Percentiles rank a stretch among this genome's conserved stretches.
Evolutionary conservation across 2,888 invertebrate genomes (phyloP).

Genomic region (Chydorus sphaericus): DNA sequence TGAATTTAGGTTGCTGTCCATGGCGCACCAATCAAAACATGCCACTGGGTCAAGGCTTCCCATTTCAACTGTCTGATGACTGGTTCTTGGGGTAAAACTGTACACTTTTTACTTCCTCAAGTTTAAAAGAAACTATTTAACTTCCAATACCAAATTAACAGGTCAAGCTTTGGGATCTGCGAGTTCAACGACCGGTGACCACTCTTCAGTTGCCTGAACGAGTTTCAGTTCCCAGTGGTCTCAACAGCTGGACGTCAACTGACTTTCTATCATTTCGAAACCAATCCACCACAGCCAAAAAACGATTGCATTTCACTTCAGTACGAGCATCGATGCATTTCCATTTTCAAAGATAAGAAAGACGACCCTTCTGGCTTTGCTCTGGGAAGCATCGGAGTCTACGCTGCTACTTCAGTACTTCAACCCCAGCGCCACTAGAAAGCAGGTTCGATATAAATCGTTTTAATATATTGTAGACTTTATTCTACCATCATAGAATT

Average conservation of each 20-base stretch:
- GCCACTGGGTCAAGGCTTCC: slow-evolving; percentile 92
- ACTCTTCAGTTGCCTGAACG: slow-evolving; percentile 80
- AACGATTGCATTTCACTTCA: slow-evolving; percentile 82
- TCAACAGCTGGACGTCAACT: slow-evolving; percentile 83
- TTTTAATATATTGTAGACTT: neutral
- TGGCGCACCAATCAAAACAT: slow-evolving; percentile 89
- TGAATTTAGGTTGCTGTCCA: slow-evolving; percentile 58
- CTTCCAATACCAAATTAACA: too few species aligned
- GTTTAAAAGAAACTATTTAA: too few species aligned
- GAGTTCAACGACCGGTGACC: slow-evolving; percentile 77
- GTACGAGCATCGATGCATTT: slow-evolving; percentile 88
- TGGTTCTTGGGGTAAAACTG: slow-evolving; percentile 95
- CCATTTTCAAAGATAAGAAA: slow-evolving; percentile 90
- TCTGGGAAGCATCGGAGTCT: slow-evolving; percentile 87
- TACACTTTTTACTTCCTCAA: too few species aligned
- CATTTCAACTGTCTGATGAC: slow-evolving; percentile 97
- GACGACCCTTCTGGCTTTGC: slow-evolving; percentile 84
- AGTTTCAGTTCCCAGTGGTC: slow-evolving; percentile 97
- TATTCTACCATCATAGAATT: too few species aligned
- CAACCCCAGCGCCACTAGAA: slow-evolving; percentile 76
- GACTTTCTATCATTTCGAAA: slow-evolving; percentile 86
- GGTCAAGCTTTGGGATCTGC: slow-evolving; percentile 91
- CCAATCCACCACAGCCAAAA: slow-evolving; percentile 84
- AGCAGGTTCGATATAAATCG: neutral
- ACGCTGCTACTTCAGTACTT: slow-evolving; percentile 96